A percentile compares a stretch with the other conserved stretches of the same genome.
Conservation (phyloP, 2,113 vertebrate species). For the Empidonax alnorum region DNA sequence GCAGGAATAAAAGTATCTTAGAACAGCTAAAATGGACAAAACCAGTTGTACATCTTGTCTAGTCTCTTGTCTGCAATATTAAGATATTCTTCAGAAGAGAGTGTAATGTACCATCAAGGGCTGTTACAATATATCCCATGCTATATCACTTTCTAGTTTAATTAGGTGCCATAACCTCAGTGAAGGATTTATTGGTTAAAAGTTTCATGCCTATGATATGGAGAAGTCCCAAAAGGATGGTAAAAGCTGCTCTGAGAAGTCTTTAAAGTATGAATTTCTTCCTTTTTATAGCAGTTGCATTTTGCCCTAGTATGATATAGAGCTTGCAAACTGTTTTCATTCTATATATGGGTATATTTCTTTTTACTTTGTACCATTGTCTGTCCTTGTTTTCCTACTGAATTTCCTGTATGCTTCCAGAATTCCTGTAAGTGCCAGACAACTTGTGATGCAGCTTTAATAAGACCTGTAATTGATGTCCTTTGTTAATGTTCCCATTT, state of each 20-base stretch:
- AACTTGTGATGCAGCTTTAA: background rate
- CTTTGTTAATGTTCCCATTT: background rate
- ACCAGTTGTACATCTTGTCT: background rate
- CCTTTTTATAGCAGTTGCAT: background rate
- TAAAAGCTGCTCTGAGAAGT: background rate
- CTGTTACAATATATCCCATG: background rate
- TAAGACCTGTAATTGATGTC: background rate
- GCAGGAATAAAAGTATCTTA: background rate
- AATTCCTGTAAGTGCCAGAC: background rate
- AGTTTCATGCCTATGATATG: background rate
- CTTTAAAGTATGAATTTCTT: background rate
- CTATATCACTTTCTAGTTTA: background rate
- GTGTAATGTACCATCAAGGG: background rate
- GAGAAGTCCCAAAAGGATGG: background rate
- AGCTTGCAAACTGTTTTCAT: background rate
- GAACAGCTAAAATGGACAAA: background rate
- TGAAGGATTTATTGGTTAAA: conserved; percentile 29
- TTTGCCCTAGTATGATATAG: background rate
- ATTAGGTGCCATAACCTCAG: background rate
- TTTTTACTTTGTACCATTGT: background rate
- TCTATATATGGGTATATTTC: background rate
- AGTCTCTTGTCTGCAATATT: background rate
- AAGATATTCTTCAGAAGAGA: background rate
- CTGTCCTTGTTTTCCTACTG: background rate
- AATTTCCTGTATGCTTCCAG: background rate